phyloP scores from a whole-genome alignment of 2,113 vertebrate species.

The Lethenteron reissneri region DNA sequence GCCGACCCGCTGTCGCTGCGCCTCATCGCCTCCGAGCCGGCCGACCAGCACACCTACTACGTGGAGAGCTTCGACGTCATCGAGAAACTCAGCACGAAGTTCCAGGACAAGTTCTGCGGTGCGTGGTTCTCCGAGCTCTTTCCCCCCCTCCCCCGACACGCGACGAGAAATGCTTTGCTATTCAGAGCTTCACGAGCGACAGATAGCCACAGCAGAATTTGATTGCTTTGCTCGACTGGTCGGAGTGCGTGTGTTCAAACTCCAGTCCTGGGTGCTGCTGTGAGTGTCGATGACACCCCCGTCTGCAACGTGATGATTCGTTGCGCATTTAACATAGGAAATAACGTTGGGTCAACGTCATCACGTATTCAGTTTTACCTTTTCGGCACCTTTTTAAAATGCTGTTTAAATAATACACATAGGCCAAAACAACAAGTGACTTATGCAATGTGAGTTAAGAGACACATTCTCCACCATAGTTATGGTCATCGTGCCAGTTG shows the following conservation, averaged over 20 bases:
- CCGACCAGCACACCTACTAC: slow-evolving; percentile 68
- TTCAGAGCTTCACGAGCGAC: slow-evolving; percentile 11
- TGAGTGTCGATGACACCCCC: slow-evolving; percentile 18
- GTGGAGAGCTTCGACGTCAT: slow-evolving; percentile 83
- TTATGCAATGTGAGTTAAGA: no score
- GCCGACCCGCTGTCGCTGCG: slow-evolving; percentile 52
- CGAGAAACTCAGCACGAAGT: slow-evolving; percentile 69
- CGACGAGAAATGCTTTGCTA: slow-evolving; percentile 9
- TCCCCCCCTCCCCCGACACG: no score
- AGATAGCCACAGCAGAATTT: slow-evolving; percentile 13
- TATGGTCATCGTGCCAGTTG: no score
- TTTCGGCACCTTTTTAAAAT: no score
- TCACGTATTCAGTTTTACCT: no score
- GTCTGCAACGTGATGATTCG: no score
- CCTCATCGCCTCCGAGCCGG: slow-evolving; percentile 52
- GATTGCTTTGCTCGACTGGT: slow-evolving; percentile 13
- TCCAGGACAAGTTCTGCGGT: slow-evolving; percentile 81
- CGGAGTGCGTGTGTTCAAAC: slow-evolving; percentile 12
- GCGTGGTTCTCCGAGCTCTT: slow-evolving; percentile 14
- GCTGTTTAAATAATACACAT: no score
- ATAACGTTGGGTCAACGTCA: no score
- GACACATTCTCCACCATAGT: no score
- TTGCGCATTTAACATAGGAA: no score
- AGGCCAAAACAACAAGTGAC: no score
- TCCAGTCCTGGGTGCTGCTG: slow-evolving; percentile 12